Base-by-base conservation (phyloP, 2,888 invertebrate species). In the Epinotia brunnichana region DNA sequence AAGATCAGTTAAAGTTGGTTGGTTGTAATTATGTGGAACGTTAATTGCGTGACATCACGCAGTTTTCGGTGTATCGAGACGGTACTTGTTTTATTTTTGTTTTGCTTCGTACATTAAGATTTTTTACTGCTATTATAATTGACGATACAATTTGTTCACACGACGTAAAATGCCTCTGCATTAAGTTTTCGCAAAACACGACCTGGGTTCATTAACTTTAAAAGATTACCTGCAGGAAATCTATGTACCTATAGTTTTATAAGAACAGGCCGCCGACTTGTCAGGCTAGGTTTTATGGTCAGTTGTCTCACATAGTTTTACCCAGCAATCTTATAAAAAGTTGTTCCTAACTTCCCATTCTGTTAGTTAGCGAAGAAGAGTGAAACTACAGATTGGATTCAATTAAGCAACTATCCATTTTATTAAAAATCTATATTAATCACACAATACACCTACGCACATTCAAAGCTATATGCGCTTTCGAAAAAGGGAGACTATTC, bases 1-100 rank as follows among this genome's bases (percentile, higher is more conserved):
- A 60, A 39, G 63, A 9, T 69, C 72, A 44, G 13, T 21, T 44
- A 35, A 60, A 10, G 24, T 35, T 72, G 63, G 69, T 60, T 21
- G 53, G 13, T 9, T 41, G 62, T 29, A 39, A 17, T 70, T 13
- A 9, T 35, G 9, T 24, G 70, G 72, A 60, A 61, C 39, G 44
- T 44, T 72, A 73, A 76, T 75, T 74, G 76, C 76, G 73, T 74
- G 74, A 74, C 73, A 76, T 73, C 75, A 70, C 70, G 75, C 70
- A 69, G 63, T 62, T 70, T 73, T 74, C 68, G 64, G 61, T 56
- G 64, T 70, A 73, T 61, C 53, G 56, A 48, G 69, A 57, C 21
- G 56, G 54, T 67, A 67, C 62, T 67, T 74, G 62, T 74, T 64
- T 69, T 69, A 74, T 72, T 69, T 70, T 44, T 15, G 60, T 60